phyloP scores from a whole-genome alignment of 2,888 invertebrate species.

The Trachelus stipa region DNA sequence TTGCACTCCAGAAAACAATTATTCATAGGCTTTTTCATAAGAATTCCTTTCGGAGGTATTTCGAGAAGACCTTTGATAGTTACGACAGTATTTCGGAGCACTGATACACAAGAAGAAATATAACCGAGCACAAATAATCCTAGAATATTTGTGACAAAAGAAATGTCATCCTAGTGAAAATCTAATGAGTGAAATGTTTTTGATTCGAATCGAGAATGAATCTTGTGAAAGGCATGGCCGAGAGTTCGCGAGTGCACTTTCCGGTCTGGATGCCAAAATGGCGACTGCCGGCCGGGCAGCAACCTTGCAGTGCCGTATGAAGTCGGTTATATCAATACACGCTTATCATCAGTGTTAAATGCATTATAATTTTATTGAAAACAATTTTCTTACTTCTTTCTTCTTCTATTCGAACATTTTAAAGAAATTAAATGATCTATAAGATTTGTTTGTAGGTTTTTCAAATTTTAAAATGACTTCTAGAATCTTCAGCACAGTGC shows the following conservation, averaged over 20 bases:
- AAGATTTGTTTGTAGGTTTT: background rate
- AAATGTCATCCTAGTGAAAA: background rate
- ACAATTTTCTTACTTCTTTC: slow-evolving; percentile 9
- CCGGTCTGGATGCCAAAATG: slow-evolving; percentile 64
- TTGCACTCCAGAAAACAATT: background rate
- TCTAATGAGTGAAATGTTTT: background rate
- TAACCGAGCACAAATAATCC: background rate
- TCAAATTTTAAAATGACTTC: background rate
- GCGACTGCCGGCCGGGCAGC: slow-evolving; percentile 59
- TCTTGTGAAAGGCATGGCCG: background rate
- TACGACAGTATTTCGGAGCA: background rate
- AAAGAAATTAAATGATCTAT: background rate
- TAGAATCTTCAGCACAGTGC: slow-evolving; percentile 26
- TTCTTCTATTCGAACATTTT: background rate
- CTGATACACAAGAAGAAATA: background rate
- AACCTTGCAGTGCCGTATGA: slow-evolving; percentile 37
- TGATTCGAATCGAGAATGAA: background rate
- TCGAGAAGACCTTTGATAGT: background rate
- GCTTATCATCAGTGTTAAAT: background rate
- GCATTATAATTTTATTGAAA: background rate
- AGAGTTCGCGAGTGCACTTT: slow-evolving; percentile 42
- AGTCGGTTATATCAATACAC: slow-evolving; percentile 5
- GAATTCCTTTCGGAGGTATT: background rate
- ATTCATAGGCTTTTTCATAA: background rate
- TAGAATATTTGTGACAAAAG: background rate